Evolutionary conservation across 2,888 invertebrate genomes (phyloP).

Genomic region (Molorchus minor): DNA sequence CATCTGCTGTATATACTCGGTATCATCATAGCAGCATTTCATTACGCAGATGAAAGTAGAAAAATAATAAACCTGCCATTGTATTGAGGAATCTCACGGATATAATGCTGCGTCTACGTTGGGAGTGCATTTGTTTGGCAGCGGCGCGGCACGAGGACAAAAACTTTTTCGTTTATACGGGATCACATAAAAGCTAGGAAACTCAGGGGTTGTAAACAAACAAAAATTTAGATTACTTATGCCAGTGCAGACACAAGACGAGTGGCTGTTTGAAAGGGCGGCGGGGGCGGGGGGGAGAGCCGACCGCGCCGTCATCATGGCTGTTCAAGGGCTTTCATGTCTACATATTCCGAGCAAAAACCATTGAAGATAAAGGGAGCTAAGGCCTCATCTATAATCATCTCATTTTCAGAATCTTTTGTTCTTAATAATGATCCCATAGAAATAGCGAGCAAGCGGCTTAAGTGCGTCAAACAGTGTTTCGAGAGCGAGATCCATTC

Average conservation of each 20-base stretch:
- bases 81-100: conserved; percentile 23
- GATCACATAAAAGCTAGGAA: conserved; percentile 23
- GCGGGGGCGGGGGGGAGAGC: not conserved
- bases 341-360: conserved; percentile 38
- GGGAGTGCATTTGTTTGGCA: conserved; percentile 19
- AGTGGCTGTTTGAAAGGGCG: conserved; percentile 1
- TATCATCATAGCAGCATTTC: not conserved
- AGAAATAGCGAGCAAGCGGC: conserved; percentile 50
- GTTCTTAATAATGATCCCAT: conserved; percentile 63
- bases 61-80: conserved; percentile 23
- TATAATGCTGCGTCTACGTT: conserved; percentile 20
- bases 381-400: conserved; percentile 60
- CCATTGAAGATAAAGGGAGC: conserved; percentile 39
- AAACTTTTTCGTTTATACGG: conserved; percentile 19
- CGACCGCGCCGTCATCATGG: conserved; percentile 9
- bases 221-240: conserved; percentile 28
- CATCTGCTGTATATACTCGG: no score
- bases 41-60: not conserved
- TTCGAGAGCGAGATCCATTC: conserved; percentile 52
- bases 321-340: conserved; percentile 36
- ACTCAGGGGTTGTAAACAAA: conserved; percentile 24
- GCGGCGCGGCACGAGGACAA: conserved; percentile 6
- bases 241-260: conserved; percentile 17
- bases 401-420: conserved; percentile 63
- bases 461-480: conserved; percentile 54